A percentile compares a stretch with the other conserved stretches of the same genome.
phyloP scores from a whole-genome alignment of 2,888 invertebrate species.

The Platycheirus rosarum region DNA sequence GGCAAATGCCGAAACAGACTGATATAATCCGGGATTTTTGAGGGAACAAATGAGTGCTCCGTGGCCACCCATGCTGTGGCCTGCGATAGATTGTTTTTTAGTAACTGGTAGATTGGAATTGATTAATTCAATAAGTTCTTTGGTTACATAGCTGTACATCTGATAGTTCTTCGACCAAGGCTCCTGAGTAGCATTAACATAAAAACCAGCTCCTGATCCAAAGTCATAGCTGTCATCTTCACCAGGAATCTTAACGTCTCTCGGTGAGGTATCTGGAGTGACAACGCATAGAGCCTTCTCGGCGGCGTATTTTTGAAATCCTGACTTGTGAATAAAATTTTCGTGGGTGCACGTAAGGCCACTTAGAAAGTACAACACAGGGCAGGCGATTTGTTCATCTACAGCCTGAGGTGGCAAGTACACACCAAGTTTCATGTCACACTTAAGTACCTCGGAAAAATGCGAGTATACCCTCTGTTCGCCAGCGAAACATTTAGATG shows the following conservation, averaged over 20 bases:
- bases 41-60: conserved; percentile 95
- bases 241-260: conserved; percentile 93
- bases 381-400: conserved; percentile 84
- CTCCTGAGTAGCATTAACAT: conserved; percentile 94
- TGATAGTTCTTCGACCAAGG: conserved; percentile 96
- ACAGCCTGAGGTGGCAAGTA: conserved; percentile 90
- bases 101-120: conserved; percentile 88
- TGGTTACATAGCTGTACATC: conserved; percentile 97
- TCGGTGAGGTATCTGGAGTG: conserved; percentile 97
- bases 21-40: conserved; percentile 94
- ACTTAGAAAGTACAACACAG: conserved; percentile 95
- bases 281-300: conserved; percentile 93
- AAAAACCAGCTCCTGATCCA: conserved; percentile 97
- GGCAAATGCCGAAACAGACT: conserved; percentile 96
- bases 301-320: conserved; percentile 95
- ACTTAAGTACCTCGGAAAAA: conserved; percentile 86
- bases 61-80: conserved; percentile 99
- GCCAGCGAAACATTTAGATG: conserved; percentile 78
- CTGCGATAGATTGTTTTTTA: conserved; percentile 89
- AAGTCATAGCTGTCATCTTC: conserved; percentile 97
- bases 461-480: conserved; percentile 81
- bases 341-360: conserved; percentile 97
- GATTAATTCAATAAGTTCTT: conserved; percentile 90
- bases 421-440: conserved; percentile 96
- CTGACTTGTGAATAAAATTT: conserved; percentile 97